Base-by-base conservation (phyloP, 1,140 invertebrate species). In the Idris sp. region DNA sequence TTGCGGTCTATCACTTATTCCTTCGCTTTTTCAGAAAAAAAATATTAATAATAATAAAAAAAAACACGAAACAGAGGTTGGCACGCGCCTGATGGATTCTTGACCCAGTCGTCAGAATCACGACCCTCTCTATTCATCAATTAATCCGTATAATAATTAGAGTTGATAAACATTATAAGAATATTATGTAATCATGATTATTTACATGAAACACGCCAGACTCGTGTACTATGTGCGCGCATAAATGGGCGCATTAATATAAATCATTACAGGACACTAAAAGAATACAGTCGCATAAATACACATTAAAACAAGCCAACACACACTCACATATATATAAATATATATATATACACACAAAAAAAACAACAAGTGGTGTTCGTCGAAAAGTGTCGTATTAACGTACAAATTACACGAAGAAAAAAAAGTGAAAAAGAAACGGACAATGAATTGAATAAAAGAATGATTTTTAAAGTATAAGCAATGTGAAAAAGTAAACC, bases 61-160 rank as follows among this genome's bases (percentile, higher is more conserved):
- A n/a, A n/a, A n/a, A n/a, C 65, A 76, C 36, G 62, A 73, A 58
- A 4, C 14, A 54, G 67, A 8, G 36, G 36, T 6, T 9, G 15
- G 15, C 3, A 15, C 15, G 36, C 15, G 71, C 38, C 38, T n/a
- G n/a, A n/a, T n/a, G n/a, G n/a, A n/a, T n/a, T n/a, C n/a, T n/a
- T n/a, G n/a, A n/a, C n/a, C n/a, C n/a, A n/a, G n/a, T n/a, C n/a
- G n/a, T n/a, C n/a, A 22, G 19, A 22, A 6, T 2, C 2, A 22
- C 3, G 6, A 6, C 2, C 19, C 19, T 22, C 79, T 73, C 49
- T 77, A 69, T 53, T 64, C 59, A 83, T 81, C 79, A 76, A 83
- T 83, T 82, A 79, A 82, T 79, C 65, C 81, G 73, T 81, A 83
- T 79, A 78, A 79, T 84, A 81, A 83, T 77, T 84, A 84, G 81